Percentiles rank a stretch among this genome's conserved stretches.
Conservation (phyloP, 2,113 vertebrate species). For the Parus major region DNA sequence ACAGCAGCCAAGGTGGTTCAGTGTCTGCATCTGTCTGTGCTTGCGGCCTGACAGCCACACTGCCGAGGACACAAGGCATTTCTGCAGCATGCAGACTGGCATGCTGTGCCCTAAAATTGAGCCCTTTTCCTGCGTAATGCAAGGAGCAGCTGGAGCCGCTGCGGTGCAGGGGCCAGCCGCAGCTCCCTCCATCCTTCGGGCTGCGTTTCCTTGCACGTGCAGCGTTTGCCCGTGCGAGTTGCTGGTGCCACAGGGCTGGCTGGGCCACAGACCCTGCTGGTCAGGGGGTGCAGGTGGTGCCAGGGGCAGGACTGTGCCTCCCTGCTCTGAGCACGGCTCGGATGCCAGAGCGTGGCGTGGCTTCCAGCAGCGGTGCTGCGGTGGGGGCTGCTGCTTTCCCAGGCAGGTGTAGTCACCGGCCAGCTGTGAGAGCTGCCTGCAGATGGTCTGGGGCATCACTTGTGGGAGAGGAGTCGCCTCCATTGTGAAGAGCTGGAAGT, state of each 20-base stretch:
- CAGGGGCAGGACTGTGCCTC: background rate
- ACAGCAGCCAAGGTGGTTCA: fast-evolving
- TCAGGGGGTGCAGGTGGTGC: background rate
- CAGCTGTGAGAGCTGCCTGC: background rate
- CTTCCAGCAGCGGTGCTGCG: background rate
- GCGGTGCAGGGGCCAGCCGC: background rate
- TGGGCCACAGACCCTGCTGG: fast-evolving
- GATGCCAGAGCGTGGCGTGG: fast-evolving
- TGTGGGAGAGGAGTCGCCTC: fast-evolving
- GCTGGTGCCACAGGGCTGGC: background rate
- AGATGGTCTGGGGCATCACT: fast-evolving
- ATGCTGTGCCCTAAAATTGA: background rate
- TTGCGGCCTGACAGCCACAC: fast-evolving
- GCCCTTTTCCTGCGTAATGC: background rate
- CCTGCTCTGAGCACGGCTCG: fast-evolving
- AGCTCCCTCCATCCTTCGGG: background rate
- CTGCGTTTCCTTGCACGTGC: fast-evolving
- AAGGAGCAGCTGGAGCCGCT: background rate
- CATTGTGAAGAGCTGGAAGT: background rate
- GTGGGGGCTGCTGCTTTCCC: background rate
- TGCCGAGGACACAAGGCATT: background rate
- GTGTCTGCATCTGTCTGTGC: background rate
- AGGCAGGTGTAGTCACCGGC: fast-evolving
- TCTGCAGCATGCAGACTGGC: background rate
- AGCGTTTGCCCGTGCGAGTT: fast-evolving